phyloP scores from a whole-genome alignment of 2,888 invertebrate genomes.

The Polia nebulosa region DNA sequence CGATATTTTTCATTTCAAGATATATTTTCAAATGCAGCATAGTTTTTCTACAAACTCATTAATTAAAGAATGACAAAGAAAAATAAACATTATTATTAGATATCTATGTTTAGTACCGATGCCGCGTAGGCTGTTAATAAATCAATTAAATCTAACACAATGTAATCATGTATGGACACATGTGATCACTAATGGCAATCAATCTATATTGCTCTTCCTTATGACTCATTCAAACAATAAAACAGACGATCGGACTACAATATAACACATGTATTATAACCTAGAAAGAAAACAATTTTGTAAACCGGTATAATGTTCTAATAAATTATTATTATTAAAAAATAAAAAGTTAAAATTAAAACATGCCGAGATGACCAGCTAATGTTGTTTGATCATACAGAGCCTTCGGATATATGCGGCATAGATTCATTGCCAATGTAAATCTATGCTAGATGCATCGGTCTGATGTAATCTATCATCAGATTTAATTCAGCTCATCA shows the following conservation, averaged over 20 bases:
- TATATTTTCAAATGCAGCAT: slow-evolving; percentile 76
- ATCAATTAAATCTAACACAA: slow-evolving; percentile 23
- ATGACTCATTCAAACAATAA: background rate
- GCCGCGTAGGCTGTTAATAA: background rate
- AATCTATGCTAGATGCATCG: slow-evolving; percentile 49
- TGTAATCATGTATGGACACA: slow-evolving; percentile 4
- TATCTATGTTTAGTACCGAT: too few species aligned
- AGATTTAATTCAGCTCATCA: too few species aligned
- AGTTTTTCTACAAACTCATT: slow-evolving; percentile 82
- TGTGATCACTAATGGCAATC: slow-evolving; percentile 11
- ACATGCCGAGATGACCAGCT: background rate
- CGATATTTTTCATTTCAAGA: slow-evolving; percentile 70
- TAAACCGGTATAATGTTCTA: too few species aligned
- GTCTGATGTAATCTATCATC: slow-evolving; percentile 50
- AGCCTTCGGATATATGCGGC: background rate
- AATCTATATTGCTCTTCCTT: slow-evolving; percentile 36
- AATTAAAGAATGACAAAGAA: too few species aligned
- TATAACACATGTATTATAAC: too few species aligned
- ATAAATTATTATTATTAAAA: too few species aligned
- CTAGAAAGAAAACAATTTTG: too few species aligned
- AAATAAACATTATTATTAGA: background rate
- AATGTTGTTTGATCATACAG: background rate
- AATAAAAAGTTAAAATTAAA: background rate
- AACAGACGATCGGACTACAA: background rate
- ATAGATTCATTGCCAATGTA: slow-evolving; percentile 20